Percentiles rank a stretch among this genome's conserved stretches.
Evolutionary conservation across 2,888 invertebrate species (phyloP).

Genomic region (Lithophane leautieri): DNA sequence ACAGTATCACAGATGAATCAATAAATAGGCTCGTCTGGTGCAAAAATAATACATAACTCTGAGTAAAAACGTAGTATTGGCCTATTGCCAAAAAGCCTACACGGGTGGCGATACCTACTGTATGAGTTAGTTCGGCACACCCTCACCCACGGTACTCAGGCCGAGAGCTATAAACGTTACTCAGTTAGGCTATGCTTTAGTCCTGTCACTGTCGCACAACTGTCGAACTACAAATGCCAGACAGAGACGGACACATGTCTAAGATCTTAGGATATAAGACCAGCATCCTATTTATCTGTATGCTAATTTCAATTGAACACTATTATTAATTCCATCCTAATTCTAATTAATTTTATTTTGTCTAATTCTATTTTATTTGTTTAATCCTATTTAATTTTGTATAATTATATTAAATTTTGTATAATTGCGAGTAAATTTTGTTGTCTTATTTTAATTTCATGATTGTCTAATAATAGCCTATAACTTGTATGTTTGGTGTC

Average conservation of each 20-base stretch:
- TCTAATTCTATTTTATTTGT: no score
- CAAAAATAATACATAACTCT: not conserved
- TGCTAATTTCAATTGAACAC: no score
- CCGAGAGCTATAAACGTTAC: not conserved
- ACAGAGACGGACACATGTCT: not conserved
- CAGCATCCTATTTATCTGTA: no score
- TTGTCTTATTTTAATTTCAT: no score
- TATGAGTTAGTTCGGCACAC: not conserved
- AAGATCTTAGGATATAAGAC: no score
- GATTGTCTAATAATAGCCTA: no score
- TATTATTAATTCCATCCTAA: no score
- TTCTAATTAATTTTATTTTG: no score
- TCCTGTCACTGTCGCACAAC: not conserved
- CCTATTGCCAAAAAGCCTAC: constrained; percentile 15
- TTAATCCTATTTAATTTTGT: no score
- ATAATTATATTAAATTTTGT: no score
- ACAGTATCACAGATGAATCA: not conserved
- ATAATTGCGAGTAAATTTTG: no score
- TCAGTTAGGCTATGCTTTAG: not conserved
- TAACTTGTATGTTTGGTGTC: no score
- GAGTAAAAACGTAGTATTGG: not conserved
- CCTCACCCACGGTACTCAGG: not conserved
- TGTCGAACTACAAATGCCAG: not conserved
- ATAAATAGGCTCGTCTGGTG: constrained; percentile 11
- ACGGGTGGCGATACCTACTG: not conserved